A percentile compares a stretch with the other conserved stretches of the same genome.
These are phyloP conservation scores for Thalassarche chlororhynchos DNA, from an alignment of 2,113 vertebrate genomes.

Conservation along the genomic window DNA sequence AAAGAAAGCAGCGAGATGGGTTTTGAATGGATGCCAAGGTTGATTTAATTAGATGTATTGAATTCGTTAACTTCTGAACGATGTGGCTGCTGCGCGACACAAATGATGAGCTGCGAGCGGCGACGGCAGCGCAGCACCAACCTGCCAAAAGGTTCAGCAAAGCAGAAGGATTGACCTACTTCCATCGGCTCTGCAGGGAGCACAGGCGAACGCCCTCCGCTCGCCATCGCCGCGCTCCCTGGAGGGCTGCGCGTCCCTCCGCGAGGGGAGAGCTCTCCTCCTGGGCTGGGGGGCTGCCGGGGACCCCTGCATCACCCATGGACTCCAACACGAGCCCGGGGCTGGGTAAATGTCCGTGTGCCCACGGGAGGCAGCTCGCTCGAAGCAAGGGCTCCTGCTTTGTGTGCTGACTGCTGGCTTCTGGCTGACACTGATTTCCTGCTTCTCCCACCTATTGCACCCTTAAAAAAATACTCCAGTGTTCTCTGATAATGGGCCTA, in stretches of 20 bases:
- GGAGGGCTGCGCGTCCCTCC: not conserved
- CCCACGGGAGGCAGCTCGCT: not conserved
- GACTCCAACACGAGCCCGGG: rapidly evolving
- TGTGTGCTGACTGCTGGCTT: not conserved
- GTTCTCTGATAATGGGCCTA: not conserved
- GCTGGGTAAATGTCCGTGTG: not conserved
- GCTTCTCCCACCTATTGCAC: not conserved
- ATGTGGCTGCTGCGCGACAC: not conserved
- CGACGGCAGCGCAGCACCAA: not conserved
- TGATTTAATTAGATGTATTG: conserved; percentile 67
- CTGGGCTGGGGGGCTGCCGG: not conserved
- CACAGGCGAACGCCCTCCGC: not conserved
- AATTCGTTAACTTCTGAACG: conserved; percentile 57
- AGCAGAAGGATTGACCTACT: conserved; percentile 74
- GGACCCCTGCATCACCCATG: not conserved
- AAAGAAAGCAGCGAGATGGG: not conserved
- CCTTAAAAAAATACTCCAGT: not conserved
- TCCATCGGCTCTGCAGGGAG: conserved; percentile 13
- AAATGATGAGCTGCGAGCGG: not conserved
- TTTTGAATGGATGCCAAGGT: conserved; percentile 61
- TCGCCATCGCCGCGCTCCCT: not conserved
- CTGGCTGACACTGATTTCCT: not conserved
- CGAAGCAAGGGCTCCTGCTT: not conserved
- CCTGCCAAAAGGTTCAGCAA: conserved; percentile 60
- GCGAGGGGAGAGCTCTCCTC: not conserved